A percentile compares a stretch with the other conserved stretches of the same genome.
Conservation (phyloP, 2,888 invertebrate species). For the Cephus rjabovi region DNA sequence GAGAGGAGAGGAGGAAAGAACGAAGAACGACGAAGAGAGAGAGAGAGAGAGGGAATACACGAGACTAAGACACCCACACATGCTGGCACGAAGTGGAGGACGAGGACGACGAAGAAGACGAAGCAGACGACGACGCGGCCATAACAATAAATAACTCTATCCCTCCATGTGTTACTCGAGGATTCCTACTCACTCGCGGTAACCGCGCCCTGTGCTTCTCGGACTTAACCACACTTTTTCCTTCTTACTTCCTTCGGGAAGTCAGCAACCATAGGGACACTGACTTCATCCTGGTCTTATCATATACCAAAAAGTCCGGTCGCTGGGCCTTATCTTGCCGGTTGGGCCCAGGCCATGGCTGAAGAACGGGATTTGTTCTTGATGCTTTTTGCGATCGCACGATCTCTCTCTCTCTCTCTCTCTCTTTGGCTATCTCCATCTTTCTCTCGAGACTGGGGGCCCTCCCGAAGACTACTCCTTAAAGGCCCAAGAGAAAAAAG, state of each 20-base stretch:
- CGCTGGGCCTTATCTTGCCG: background rate
- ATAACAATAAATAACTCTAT: slow-evolving; percentile 65
- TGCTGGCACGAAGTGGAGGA: background rate
- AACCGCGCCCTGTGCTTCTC: slow-evolving; percentile 42
- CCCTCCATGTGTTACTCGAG: slow-evolving; percentile 61
- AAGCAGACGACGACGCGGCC: slow-evolving; percentile 47
- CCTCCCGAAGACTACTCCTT: slow-evolving; percentile 28
- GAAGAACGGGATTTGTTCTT: background rate
- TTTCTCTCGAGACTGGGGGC: slow-evolving; percentile 14
- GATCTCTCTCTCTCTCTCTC: slow-evolving; percentile 17
- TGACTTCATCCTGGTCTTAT: background rate
- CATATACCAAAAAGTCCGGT: background rate
- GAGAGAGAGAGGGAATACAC: slow-evolving; percentile 22
- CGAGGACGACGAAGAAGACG: background rate
- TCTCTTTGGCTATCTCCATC: slow-evolving; percentile 12
- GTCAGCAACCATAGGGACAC: background rate
- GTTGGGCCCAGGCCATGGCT: background rate
- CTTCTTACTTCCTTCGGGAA: slow-evolving; percentile 19
- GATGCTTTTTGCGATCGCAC: background rate
- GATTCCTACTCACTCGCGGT: slow-evolving; percentile 51
- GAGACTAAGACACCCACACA: slow-evolving; percentile 57
- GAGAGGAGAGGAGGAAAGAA: slow-evolving; percentile 17
- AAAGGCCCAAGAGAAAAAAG: slow-evolving; percentile 11
- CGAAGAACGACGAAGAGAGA: slow-evolving; percentile 3
- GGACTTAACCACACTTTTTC: background rate